Conservation (phyloP, 2,888 invertebrate species). For the Tipula confusa region DNA sequence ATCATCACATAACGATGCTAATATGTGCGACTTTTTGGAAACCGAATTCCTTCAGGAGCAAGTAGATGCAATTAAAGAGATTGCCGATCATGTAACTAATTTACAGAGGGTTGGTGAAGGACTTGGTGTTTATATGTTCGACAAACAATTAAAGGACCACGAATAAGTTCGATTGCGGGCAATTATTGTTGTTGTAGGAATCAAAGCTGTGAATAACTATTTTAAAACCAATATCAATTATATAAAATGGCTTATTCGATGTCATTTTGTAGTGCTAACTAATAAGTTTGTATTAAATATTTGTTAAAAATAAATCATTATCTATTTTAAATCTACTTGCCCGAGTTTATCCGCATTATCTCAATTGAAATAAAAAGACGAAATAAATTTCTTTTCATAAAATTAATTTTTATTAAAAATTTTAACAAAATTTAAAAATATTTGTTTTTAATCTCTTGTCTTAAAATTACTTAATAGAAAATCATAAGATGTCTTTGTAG, state of each 20-base stretch:
- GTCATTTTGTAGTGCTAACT: background rate
- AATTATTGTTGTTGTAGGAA: background rate
- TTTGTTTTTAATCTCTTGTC: conserved; percentile 34
- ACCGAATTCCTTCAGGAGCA: conserved; percentile 66
- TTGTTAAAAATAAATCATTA: background rate
- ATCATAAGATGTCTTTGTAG: conserved; percentile 36
- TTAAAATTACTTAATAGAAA: conserved; percentile 34
- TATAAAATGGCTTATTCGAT: background rate
- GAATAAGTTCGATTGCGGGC: background rate
- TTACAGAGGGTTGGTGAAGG: conserved; percentile 63
- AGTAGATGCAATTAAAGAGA: conserved; percentile 63
- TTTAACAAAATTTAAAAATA: background rate
- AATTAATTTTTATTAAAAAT: conserved; percentile 25
- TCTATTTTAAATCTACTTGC: background rate
- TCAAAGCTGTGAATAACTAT: background rate
- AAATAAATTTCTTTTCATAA: background rate
- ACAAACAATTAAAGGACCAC: conserved; percentile 49
- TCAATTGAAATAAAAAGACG: background rate
- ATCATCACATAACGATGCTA: conserved; percentile 61
- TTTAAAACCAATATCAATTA: background rate
- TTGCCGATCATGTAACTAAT: conserved; percentile 68
- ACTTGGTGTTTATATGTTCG: conserved; percentile 59
- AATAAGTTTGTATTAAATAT: background rate
- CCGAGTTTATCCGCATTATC: too few relatives aligned
- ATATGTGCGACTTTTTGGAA: conserved; percentile 70